Evolutionary conservation across 1,140 invertebrate species (phyloP).

Genomic region (Metaphire vulgaris): DNA sequence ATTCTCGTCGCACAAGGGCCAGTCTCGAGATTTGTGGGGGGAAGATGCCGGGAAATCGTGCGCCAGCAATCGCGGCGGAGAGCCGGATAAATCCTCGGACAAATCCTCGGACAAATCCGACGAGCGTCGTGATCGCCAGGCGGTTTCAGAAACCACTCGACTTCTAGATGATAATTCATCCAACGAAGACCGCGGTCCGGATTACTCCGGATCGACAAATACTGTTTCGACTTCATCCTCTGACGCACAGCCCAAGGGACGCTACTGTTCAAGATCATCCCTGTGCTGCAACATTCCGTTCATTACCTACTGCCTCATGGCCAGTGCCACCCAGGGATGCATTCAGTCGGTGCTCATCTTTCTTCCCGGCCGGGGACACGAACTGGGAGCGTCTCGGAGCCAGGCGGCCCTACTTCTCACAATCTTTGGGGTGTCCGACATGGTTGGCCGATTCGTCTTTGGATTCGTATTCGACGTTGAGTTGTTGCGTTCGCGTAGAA

Average conservation of each 20-base stretch:
- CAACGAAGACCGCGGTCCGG: too few species aligned
- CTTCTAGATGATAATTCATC: too few species aligned
- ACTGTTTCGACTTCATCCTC: too few species aligned
- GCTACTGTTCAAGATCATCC: background rate
- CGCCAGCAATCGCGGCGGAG: too few species aligned
- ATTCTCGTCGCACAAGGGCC: too few species aligned
- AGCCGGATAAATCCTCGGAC: too few species aligned
- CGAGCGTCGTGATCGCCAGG: too few species aligned
- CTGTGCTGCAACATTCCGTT: background rate
- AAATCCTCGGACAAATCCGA: too few species aligned
- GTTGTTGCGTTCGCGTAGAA: background rate
- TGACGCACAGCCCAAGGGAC: background rate
- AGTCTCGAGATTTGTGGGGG: too few species aligned
- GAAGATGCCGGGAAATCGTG: too few species aligned
- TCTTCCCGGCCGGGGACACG: conserved; percentile 1
- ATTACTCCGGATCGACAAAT: too few species aligned
- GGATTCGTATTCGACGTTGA: conserved; percentile 21
- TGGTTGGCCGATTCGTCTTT: conserved; percentile 12
- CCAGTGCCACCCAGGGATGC: background rate
- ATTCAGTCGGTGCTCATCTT: conserved; percentile 14
- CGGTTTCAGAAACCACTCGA: too few species aligned
- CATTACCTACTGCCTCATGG: background rate
- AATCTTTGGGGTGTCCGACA: conserved; percentile 5
- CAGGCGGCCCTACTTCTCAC: conserved; percentile 13
- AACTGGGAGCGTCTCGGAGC: background rate